Evolutionary conservation across 1,140 invertebrate species (phyloP), one percentile per base, ranked within the genome.

Genomic region (Drosophila baimaii): DNA sequence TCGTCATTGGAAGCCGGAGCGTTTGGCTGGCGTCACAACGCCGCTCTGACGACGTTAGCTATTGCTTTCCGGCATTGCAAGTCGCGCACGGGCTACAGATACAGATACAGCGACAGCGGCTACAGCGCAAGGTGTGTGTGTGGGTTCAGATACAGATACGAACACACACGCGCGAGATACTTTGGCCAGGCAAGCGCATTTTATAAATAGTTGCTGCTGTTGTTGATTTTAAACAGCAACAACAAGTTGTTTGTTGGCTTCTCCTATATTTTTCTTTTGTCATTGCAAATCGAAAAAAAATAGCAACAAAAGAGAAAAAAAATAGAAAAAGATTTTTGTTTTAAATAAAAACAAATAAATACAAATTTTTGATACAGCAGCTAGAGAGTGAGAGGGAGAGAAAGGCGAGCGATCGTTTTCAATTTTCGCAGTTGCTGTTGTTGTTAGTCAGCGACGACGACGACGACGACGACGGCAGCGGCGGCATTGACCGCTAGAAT

Each of bases 401-500:
- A 66, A 41, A 47, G 55, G 33, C 29, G 15, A 35, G 71, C 72
- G 84, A 88, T 84, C 84, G 84, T 84, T 88, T 84, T 84, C 77
- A 85, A 85, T 85, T 80, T 84, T 81, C 61, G 81, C 17, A 23
- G 66, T 52, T 56, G 75, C 29, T 57, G 79, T 77, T 79, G 78
- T 59, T 79, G 59, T 62, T 81, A 74, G 66, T 71, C 65, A 51
- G 41, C 77, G 27, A 44, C 72, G 15, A 33, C 76, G 65, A 25
- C 58, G 35, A 6, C 25, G 56, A 35, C 72, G 58, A 19, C 27
- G 35, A 58, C 66, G 83, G 41, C 33, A 66, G 59, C 82, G 66
- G 65, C 84, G 83, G 79, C 83, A 88, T 89, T 89, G 83, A 89
- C 83, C 84, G 84, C 83, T 90, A 90, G 82, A 90, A 91, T 91